Base-by-base conservation (phyloP, 2,888 invertebrate species). In the Criorhina ranunculi region DNA sequence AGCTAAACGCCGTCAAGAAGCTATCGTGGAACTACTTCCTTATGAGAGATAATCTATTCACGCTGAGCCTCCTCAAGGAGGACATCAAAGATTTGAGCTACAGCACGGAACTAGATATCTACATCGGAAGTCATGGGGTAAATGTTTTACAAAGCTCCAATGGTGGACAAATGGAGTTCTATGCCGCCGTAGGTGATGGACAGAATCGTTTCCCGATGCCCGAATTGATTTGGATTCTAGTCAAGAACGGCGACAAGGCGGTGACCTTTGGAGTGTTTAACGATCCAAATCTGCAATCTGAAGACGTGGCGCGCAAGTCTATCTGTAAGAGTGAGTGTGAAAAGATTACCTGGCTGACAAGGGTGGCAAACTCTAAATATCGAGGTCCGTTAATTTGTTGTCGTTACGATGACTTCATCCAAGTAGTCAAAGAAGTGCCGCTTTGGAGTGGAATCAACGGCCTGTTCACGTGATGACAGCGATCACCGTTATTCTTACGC, bases 11-110 rank as follows among this genome's bases (percentile, higher is more conserved):
- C 5, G 86, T 87, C 0, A 88, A 88, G 49, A 89, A 89, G 69
- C 78, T 90, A 0, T 83, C 88, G 1, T 90, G 89, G 89, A 90
- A 90, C 59, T 89, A 88, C 69, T 88, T 87, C 40, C 81, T 89
- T 4, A 57, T 86, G n/a, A 83, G 88, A 57, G 89, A 89, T 31
- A 79, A 88, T 17, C 64, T 88, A 1, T 44, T 51, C 1, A 88
- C 88, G 44, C 83, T 89, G 19, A 82, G 86, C 7, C 62, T 87
- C 0, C 72, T 90, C 0, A 88, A 88, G 29, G 49, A 87, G 29
- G 89, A 89, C 53, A 88, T 89, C n/a, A 66, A 67, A 4, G 57
- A 78, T 19, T 44, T 88, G 0, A 82, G 83, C n/a, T 57, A 64
- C 9, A 60, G 64, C 33, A 66, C 51, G 24, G 75, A 87, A 49